A percentile compares a stretch with the other conserved stretches of the same genome.
These are phyloP conservation scores for Gymnobelideus leadbeateri DNA, from an alignment of 2,113 vertebrate genomes.

Conservation along the genomic window DNA sequence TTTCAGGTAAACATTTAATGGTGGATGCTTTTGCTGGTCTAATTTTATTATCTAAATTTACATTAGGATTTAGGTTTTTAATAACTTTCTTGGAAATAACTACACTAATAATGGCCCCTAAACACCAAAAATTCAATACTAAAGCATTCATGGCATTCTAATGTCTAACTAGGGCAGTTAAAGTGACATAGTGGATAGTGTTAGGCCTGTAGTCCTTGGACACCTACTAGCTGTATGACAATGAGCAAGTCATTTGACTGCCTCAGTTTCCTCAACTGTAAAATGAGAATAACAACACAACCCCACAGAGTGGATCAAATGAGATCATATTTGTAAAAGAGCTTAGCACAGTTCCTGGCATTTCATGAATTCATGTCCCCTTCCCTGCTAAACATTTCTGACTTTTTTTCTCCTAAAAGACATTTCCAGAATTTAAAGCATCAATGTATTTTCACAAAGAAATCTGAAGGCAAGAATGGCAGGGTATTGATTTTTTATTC, in stretches of 20 bases:
- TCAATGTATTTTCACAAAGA: background rate
- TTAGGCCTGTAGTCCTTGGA: too few species aligned
- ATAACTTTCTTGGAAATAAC: background rate
- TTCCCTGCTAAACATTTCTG: background rate
- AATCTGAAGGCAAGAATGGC: background rate
- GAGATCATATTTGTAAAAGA: background rate
- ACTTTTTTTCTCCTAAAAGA: background rate
- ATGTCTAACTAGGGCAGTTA: background rate
- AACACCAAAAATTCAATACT: background rate
- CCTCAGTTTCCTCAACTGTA: background rate
- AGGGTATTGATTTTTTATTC: background rate
- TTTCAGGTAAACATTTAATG: background rate
- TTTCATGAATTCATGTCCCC: background rate
- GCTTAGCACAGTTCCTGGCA: too few species aligned
- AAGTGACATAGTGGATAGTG: background rate
- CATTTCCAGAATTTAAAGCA: background rate
- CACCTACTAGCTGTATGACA: background rate
- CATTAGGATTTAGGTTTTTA: background rate
- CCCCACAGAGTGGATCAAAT: background rate
- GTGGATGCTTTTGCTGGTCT: background rate
- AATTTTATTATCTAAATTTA: background rate
- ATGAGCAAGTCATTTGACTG: background rate
- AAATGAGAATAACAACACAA: background rate
- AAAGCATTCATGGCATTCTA: background rate
- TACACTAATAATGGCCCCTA: background rate